Evolutionary conservation across 2,888 invertebrate species (phyloP).

Genomic region (Diaperis boleti): DNA sequence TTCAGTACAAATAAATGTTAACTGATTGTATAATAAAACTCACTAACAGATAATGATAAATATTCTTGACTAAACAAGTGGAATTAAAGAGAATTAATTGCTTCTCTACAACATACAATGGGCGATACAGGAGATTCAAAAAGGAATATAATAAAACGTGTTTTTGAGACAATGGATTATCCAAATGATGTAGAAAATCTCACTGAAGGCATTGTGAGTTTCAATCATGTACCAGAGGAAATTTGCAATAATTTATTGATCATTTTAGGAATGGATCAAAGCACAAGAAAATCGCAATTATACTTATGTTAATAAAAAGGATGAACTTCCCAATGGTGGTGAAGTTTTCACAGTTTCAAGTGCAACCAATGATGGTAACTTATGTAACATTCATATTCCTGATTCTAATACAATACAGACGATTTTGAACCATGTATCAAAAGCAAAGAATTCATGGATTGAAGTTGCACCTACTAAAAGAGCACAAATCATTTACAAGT

Average conservation of each 20-base stretch:
- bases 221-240: background rate
- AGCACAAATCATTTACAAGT: slow-evolving; percentile 57
- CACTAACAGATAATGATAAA: background rate
- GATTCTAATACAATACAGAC: slow-evolving; percentile 51
- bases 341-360: slow-evolving; percentile 39
- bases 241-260: background rate
- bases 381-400: slow-evolving; percentile 46
- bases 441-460: slow-evolving; percentile 46
- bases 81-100: background rate
- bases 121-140: slow-evolving; percentile 10
- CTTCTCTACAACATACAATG: slow-evolving; percentile 2
- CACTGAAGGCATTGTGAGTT: slow-evolving; percentile 54
- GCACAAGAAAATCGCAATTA: slow-evolving; percentile 47
- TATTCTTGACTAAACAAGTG: background rate
- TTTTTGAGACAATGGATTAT: slow-evolving; percentile 60
- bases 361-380: slow-evolving; percentile 36
- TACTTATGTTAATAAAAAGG: slow-evolving; percentile 45
- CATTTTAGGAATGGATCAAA: slow-evolving; percentile 57
- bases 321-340: slow-evolving; percentile 29
- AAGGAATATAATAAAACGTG: slow-evolving; percentile 40
- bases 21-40: background rate
- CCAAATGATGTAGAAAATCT: slow-evolving; percentile 53
- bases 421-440: slow-evolving; percentile 47
- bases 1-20: too few relatives aligned
- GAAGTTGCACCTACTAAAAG: slow-evolving; percentile 47